Evolutionary conservation across 2,888 invertebrate genomes (phyloP).

Genomic region (Caenorhabditis zanzibari): DNA sequence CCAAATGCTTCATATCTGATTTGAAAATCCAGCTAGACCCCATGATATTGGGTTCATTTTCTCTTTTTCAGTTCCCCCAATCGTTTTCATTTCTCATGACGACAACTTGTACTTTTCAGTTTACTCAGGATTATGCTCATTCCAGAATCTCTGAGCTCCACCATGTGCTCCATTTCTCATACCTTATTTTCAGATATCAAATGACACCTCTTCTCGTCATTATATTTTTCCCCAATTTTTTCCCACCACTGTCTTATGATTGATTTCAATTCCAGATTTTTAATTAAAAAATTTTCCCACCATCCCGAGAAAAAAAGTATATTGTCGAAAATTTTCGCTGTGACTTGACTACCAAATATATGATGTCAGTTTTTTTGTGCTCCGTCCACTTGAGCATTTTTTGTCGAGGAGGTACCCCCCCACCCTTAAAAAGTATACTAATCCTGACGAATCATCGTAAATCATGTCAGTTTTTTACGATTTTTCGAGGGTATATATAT

Average conservation of each 20-base stretch:
- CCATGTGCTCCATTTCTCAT: not conserved
- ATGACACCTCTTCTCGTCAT: not conserved
- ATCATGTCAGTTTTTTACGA: constrained; percentile 27
- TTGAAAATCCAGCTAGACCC: not conserved
- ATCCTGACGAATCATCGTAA: constrained; percentile 12
- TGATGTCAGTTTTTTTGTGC: constrained; percentile 17
- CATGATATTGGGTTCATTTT: too few species aligned
- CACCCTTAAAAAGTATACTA: not conserved
- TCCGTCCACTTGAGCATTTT: not conserved
- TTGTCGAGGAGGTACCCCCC: not conserved
- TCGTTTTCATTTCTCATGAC: too few species aligned
- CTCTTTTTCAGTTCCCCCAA: too few species aligned
- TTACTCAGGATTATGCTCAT: too few species aligned
- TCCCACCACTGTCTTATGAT: not conserved
- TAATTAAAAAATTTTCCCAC: constrained; percentile 8
- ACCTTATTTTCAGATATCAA: not conserved
- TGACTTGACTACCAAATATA: not conserved
- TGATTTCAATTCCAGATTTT: too few species aligned
- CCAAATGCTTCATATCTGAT: not conserved
- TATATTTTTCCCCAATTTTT: not conserved
- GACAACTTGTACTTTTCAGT: too few species aligned
- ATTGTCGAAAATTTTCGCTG: too few species aligned
- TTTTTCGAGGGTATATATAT: constrained; percentile 4
- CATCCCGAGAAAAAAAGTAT: not conserved
- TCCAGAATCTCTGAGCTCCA: not conserved